Percentiles rank a stretch among this genome's conserved stretches.
These are phyloP conservation scores for Alviniconcha marisindica DNA, from an alignment of 1,140 invertebrate species.

Conservation along the genomic window DNA sequence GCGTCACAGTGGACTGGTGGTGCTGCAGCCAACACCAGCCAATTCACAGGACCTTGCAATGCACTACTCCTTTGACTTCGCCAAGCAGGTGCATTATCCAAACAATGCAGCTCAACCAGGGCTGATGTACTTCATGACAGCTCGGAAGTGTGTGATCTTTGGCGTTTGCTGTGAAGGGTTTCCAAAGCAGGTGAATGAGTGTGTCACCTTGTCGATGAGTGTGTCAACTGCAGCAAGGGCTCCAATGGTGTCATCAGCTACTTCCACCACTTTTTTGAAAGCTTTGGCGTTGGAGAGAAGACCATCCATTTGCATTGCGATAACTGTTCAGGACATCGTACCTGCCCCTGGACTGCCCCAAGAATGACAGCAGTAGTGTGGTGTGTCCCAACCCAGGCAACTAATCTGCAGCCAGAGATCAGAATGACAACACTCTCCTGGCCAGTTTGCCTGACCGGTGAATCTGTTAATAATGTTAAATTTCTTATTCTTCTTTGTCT, in stretches of 20 bases:
- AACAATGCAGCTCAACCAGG: constrained; percentile 56
- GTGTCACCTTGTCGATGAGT: constrained; percentile 60
- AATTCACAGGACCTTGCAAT: constrained; percentile 8
- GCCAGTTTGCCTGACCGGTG: too few species aligned
- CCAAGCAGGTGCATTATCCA: constrained; percentile 58
- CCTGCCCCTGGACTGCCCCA: background rate
- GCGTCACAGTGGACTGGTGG: background rate
- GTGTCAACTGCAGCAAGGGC: constrained; percentile 38
- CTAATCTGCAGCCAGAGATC: too few species aligned
- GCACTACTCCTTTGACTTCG: constrained; percentile 49
- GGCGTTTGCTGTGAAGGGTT: constrained; percentile 51
- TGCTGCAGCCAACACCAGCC: background rate
- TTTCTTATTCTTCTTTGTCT: too few species aligned
- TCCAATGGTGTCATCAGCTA: constrained; percentile 47
- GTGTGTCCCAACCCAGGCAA: too few species aligned
- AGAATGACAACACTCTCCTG: too few species aligned
- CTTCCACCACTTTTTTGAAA: constrained; percentile 50
- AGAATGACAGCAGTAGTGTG: too few species aligned
- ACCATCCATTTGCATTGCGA: constrained; percentile 40
- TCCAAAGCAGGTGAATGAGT: constrained; percentile 42
- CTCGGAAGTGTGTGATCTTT: constrained; percentile 58
- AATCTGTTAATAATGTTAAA: too few species aligned
- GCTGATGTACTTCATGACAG: constrained; percentile 55
- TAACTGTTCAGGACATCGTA: constrained; percentile 47
- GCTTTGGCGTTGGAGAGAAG: constrained; percentile 47